These are phyloP conservation scores for Trichonephila inaurata DNA, from an alignment of 1,140 invertebrate species.

Conservation along the genomic window DNA sequence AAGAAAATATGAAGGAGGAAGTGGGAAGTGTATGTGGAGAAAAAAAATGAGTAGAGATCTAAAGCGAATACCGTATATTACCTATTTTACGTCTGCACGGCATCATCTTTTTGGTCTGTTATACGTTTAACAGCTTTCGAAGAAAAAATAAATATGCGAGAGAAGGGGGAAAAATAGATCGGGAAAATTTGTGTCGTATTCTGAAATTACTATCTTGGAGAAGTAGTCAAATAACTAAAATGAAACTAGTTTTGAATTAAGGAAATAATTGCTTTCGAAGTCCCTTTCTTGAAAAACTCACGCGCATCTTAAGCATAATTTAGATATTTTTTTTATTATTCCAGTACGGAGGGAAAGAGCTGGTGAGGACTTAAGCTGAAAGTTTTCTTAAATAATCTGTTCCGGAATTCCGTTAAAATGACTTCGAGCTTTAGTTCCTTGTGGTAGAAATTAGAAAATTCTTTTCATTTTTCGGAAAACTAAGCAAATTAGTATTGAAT, in stretches of 20 bases:
- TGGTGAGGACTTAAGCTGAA: not conserved
- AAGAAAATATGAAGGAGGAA: conserved; percentile 62
- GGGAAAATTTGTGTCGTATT: conserved; percentile 66
- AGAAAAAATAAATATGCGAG: conserved; percentile 53
- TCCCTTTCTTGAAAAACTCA: conserved; percentile 40
- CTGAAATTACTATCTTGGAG: conserved; percentile 69
- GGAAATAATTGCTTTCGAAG: conserved; percentile 70
- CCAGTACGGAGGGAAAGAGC: not conserved
- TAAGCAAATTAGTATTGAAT: not conserved
- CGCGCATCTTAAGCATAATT: conserved; percentile 46
- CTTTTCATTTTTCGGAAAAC: not conserved
- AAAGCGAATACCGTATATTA: conserved; percentile 64
- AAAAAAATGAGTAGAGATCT: conserved; percentile 47
- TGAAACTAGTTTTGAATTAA: conserved; percentile 75
- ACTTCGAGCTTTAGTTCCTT: not conserved
- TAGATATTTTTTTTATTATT: not conserved
- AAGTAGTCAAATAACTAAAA: conserved; percentile 73
- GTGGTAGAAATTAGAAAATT: not conserved
- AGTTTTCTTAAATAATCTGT: not conserved
- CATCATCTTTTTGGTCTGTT: conserved; percentile 44
- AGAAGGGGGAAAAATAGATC: not conserved
- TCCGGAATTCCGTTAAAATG: not conserved
- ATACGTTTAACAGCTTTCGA: conserved; percentile 52
- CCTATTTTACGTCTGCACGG: conserved; percentile 70
- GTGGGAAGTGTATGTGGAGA: conserved; percentile 16